These are phyloP conservation scores for Cydia fagiglandana DNA, from an alignment of 1,140 invertebrate genomes.

Conservation along the genomic window DNA sequence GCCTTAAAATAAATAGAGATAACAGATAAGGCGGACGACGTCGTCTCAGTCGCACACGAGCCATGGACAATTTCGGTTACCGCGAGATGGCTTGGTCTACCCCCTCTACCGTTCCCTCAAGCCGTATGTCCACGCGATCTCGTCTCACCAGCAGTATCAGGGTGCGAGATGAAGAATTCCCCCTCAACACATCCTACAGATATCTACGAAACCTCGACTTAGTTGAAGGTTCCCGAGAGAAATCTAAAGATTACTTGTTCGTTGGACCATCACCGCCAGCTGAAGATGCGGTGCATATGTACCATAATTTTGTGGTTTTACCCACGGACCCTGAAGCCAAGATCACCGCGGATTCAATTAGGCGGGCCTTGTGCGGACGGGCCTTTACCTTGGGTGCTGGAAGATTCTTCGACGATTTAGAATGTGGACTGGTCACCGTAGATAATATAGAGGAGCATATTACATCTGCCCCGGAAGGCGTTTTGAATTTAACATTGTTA, in stretches of 20 bases:
- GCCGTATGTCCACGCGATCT: constrained; percentile 49
- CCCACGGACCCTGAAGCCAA: constrained; percentile 81
- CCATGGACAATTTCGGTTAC: constrained; percentile 73
- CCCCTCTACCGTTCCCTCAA: constrained; percentile 54
- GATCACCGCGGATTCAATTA: constrained; percentile 82
- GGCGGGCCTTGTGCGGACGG: constrained; percentile 80
- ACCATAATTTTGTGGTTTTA: constrained; percentile 81
- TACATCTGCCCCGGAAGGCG: constrained; percentile 66
- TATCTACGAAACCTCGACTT: constrained; percentile 67
- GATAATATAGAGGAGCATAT: constrained; percentile 76
- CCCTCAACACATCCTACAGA: constrained; percentile 58
- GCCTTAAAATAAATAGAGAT: constrained; percentile 59
- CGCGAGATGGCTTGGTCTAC: constrained; percentile 72
- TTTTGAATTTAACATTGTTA: constrained; percentile 69
- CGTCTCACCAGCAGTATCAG: constrained; percentile 55
- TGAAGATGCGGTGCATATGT: constrained; percentile 82
- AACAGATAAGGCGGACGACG: constrained; percentile 37
- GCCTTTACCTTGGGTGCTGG: constrained; percentile 80
- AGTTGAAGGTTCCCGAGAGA: constrained; percentile 61
- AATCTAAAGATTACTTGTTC: constrained; percentile 79
- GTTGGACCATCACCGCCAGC: constrained; percentile 82
- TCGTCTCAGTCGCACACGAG: constrained; percentile 42
- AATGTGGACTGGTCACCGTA: constrained; percentile 77
- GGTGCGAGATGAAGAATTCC: constrained; percentile 65
- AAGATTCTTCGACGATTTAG: constrained; percentile 82